Conservation (phyloP, 2,797 vertebrate species). For the Protonibea diacanthus region DNA sequence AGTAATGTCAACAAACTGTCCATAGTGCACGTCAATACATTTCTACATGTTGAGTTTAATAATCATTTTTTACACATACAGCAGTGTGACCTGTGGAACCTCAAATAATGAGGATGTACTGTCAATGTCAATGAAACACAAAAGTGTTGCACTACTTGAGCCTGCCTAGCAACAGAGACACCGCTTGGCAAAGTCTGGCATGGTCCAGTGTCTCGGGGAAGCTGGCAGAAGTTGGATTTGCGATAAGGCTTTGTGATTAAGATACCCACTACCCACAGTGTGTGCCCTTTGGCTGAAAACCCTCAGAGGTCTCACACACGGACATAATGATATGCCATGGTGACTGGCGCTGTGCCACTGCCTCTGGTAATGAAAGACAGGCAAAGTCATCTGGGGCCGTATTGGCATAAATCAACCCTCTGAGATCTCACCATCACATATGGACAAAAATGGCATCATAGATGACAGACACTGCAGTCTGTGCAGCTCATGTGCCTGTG, state of each 20-base stretch:
- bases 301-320: constrained; percentile 67
- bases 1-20: neutral
- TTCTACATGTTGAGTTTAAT: neutral
- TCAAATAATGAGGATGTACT: neutral
- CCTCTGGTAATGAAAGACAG: constrained; percentile 71
- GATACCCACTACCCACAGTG: constrained; percentile 59
- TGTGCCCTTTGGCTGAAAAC: constrained; percentile 68
- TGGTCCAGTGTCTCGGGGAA: constrained; percentile 39
- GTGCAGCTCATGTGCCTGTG: constrained; percentile 57
- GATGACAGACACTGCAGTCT: constrained; percentile 62
- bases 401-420: constrained; percentile 57
- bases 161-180: constrained; percentile 48
- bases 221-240: constrained; percentile 57
- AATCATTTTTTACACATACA: neutral
- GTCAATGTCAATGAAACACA: constrained; percentile 10
- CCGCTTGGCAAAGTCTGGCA: constrained; percentile 40
- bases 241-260: constrained; percentile 73
- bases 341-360: constrained; percentile 51
- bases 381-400: constrained; percentile 51
- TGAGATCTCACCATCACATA: constrained; percentile 63
- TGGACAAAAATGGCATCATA: constrained; percentile 65
- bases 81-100: neutral
- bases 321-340: constrained; percentile 67
- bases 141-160: constrained; percentile 19
- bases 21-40: neutral